Evolutionary conservation across 2,888 invertebrate genomes (phyloP), one percentile per base, ranked within the genome.

Genomic region (Hypercompe scribonia): DNA sequence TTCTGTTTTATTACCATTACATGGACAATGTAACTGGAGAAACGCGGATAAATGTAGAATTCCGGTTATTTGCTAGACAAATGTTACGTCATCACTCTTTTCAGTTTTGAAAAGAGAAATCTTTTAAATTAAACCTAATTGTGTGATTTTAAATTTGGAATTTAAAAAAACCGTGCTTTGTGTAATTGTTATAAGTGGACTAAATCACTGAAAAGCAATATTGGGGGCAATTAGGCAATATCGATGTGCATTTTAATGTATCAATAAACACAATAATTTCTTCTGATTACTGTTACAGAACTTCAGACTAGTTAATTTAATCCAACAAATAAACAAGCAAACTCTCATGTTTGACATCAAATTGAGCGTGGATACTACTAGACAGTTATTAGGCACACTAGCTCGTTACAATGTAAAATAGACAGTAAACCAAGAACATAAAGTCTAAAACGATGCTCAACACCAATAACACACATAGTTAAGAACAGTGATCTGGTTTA

Each of bases 401-500:
- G 4, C 28, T 58, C 13, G 58, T 5, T 58, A 54, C 50, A 54
- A n/a, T n/a, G n/a, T 58, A 28, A 58, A 28, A 58, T 58, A 28
- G 28, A 58, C 58, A 58, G 4, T 58, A 66, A 46, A 21, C 31
- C 21, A 46, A 66, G 21, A 42, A 21, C n/a, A 66, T 66, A 66
- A 66, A 66, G 39, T 46, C 31, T 66, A 21, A 28, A 66, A 66
- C 15, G 39, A 39, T 31, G 28, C 28, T 46, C 21, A 31, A 42
- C 18, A 46, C 46, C 66, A 66, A 66, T 31, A 46, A 66, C 46
- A 66, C 13, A 42, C 21, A 24, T 61, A 31, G 28, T 46, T 31
- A 46, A 66, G 46, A 70, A 64, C 18, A 58, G 24, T 70, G 63
- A 4, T 5, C 70, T 46, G 39, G 63, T 70, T 31, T 42, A 42